These are phyloP conservation scores for Conus ventricosus DNA, from an alignment of 1,140 invertebrate species.

Conservation along the genomic window DNA sequence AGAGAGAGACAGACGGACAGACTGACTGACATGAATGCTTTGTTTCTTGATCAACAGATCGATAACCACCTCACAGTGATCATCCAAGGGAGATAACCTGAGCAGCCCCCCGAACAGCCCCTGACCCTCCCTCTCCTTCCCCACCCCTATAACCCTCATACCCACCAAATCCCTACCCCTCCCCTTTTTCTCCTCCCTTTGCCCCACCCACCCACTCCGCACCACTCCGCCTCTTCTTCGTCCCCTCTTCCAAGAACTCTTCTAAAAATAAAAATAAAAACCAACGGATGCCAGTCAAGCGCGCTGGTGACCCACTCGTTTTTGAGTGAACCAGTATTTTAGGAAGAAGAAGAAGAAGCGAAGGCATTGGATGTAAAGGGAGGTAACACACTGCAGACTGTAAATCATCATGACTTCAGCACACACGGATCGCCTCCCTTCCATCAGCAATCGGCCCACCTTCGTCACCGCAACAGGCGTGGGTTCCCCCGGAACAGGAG, in stretches of 20 bases:
- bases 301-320: no score
- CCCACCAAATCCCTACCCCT: not conserved
- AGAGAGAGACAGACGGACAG: constrained; percentile 37
- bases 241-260: not conserved
- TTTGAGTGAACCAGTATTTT: no score
- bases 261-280: not conserved
- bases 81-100: not conserved
- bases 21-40: not conserved
- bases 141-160: not conserved
- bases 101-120: not conserved
- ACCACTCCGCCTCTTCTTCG: no score
- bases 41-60: no score
- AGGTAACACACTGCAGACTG: no score
- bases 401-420: not conserved
- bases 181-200: not conserved
- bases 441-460: not conserved
- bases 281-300: no score
- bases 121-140: no score
- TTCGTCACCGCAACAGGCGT: not conserved
- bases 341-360: no score
- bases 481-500: no score
- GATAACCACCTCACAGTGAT: not conserved
- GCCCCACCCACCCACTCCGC: not conserved
- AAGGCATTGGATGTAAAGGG: no score
- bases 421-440: not conserved